These are phyloP conservation scores for Daptonema setosum DNA, from an alignment of 2,888 invertebrate species.

Conservation along the genomic window DNA sequence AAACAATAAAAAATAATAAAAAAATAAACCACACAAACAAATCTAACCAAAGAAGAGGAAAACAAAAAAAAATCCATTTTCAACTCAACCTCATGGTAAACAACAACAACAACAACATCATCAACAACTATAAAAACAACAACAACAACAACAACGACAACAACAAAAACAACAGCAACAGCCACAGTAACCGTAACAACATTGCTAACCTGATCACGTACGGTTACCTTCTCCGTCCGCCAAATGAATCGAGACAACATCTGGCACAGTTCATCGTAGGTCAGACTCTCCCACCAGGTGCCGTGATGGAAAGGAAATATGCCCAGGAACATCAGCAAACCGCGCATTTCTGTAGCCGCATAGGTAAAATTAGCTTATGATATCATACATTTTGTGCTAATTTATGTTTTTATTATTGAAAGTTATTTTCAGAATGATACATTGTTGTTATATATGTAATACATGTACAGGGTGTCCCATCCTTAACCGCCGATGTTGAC, in stretches of 20 bases:
- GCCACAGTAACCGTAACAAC: not conserved
- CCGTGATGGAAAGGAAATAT: conserved; percentile 36
- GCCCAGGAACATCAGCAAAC: conserved; percentile 41
- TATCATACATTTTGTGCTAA: no score
- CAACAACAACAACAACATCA: no score
- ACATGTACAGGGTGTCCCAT: no score
- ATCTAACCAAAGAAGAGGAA: no score
- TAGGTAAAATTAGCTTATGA: no score
- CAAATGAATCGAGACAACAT: conserved; percentile 42
- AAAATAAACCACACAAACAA: not conserved
- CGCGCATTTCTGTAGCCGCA: conserved; percentile 37
- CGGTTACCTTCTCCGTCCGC: conserved; percentile 47
- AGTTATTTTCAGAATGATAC: no score
- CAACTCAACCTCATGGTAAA: no score
- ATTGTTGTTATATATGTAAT: no score
- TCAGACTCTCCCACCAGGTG: conserved; percentile 36
- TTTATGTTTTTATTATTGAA: no score
- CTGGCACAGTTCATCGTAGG: conserved; percentile 37
- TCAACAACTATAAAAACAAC: not conserved
- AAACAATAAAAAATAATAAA: no score
- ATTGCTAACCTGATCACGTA: conserved; percentile 37
- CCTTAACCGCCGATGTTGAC: no score
- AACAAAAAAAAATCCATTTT: no score
- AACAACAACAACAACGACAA: not conserved
- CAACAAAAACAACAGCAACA: not conserved